Base-by-base conservation (phyloP, 2,888 invertebrate genomes). In the Monopis laevigella region DNA sequence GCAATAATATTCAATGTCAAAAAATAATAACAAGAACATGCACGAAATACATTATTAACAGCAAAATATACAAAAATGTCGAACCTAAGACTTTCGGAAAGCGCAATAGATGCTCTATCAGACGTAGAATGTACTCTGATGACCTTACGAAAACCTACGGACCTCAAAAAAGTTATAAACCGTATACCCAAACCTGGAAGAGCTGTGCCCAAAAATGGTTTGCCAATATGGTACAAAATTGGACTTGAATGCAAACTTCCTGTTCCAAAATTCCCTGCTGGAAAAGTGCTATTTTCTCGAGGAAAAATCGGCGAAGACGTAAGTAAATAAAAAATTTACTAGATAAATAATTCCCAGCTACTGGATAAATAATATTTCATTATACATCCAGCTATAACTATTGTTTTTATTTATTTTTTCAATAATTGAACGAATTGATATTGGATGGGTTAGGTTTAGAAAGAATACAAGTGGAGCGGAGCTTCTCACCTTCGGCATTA, bases 211-310 rank as follows among this genome's bases (percentile, higher is more conserved):
- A 71, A 71, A 47, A 72, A 70, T 64, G 80, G 78, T 1, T 56
- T 84, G 14, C 84, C 84, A 2, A 43, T 73, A 43, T 85, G 85
- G 85, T 69, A 71, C 43, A 62, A 59, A 28, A 61, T 84, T 2
- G 80, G 83, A 0, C 50, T 84, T 53, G 84, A 84, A 49, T 58
- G 67, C 43, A 84, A 84, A 53, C 56, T 84, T 40, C 83, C 84
- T 1, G 69, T 82, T 43, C 74, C 83, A 11, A 75, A 78, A 52
- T 77, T 77, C 60, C 84, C 84, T 1, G 59, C 56, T 14, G 82
- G 80, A 2, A 74, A 66, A 43, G 67, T 83, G 42, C 53, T 75
- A 39, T 77, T 84, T 52, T 71, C 78, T 29, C 80, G 84, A 45
- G 84, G 82, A 18, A 77, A 60, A 53, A 69, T 84, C 16, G 82